These are phyloP conservation scores for Axinella damicornis DNA, from an alignment of 37 sponge, comb jelly and placozoan genomes.

Conservation along the genomic window DNA sequence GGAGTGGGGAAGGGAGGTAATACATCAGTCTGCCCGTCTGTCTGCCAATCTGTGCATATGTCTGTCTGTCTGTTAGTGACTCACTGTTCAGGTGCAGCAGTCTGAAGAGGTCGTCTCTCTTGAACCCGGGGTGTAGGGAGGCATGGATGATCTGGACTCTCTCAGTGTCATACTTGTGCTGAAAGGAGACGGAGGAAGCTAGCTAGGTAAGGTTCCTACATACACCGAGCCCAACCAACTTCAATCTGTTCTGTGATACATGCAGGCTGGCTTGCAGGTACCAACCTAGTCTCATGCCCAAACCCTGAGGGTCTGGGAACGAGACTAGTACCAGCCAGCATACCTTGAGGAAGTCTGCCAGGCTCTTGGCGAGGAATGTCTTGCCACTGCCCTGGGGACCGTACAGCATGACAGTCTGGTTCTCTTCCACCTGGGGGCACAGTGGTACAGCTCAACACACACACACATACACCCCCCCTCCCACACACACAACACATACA, in stretches of 20 bases:
- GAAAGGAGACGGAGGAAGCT: neutral
- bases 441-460: neutral
- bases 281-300: too few species aligned
- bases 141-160: conserved; percentile 46
- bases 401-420: conserved; percentile 71
- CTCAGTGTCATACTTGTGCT: conserved; percentile 18
- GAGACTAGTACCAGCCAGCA: too few species aligned
- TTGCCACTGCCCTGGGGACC: conserved; percentile 80
- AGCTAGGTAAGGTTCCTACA: too few species aligned
- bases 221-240: too few species aligned
- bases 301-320: too few species aligned
- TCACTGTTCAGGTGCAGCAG: conserved; percentile 58
- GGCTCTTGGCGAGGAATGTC: conserved; percentile 52
- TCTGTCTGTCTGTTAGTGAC: neutral
- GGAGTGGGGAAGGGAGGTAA: neutral
- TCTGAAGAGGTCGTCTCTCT: conserved; percentile 74
- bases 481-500: conserved; percentile 11
- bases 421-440: conserved; percentile 31
- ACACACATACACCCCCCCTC: neutral
- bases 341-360: conserved; percentile 75
- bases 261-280: too few species aligned
- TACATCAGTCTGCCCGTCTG: too few species aligned
- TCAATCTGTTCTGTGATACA: too few species aligned
- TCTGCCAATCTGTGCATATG: too few species aligned
- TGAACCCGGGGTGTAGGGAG: conserved; percentile 64